Base-by-base conservation (phyloP, 2,797 vertebrate genomes). In the Spinus pinus region DNA sequence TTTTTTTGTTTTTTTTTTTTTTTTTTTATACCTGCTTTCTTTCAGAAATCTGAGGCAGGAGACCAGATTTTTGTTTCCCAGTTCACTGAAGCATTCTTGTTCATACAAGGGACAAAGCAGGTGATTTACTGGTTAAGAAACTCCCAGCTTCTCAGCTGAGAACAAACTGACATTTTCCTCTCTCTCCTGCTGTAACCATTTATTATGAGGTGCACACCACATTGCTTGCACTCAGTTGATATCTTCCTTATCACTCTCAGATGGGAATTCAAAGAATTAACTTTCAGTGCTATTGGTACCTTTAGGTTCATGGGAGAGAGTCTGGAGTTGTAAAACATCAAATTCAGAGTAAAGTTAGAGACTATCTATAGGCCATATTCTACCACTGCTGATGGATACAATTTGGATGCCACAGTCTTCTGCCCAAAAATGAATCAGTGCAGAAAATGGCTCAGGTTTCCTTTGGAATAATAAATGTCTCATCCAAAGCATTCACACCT, bases 191-290 rank as follows among this genome's bases (percentile, higher is more conserved):
- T 41, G 7, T 11, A 50, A 50, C 4, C 2, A 27, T 74, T 66
- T 49, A 1, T 1, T 60, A 19, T 23, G 7, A 58, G 6, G 3
- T 16, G 14, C 18, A 30, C 0, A 2, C 5, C 4, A 13, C 27
- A 22, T 28, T 77, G 7, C 12, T 56, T 44, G 28, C 5, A 41
- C 11, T 58, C 30, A 19, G 5, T 31, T 67, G 12, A 53, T 44
- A 25, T n/a, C 17, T 83, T 71, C 16, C 25, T 71, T 53, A 61
- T 18, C n/a, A 22, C 3, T 22, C 11, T 31, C 3, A 2, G 31
- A 25, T 15, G 3, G 7, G 7, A 78, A 6, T 27, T 23, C 16
- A 54, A 72, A 27, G 4, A 74, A 51, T 21, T 64, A 27, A 7
- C 60, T 50, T 81, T 78, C 10, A 0, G 2, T 50, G 10, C 3